These are phyloP conservation scores for Venustoraphidia nigricollis DNA, from an alignment of 2,888 invertebrate species.

Conservation along the genomic window DNA sequence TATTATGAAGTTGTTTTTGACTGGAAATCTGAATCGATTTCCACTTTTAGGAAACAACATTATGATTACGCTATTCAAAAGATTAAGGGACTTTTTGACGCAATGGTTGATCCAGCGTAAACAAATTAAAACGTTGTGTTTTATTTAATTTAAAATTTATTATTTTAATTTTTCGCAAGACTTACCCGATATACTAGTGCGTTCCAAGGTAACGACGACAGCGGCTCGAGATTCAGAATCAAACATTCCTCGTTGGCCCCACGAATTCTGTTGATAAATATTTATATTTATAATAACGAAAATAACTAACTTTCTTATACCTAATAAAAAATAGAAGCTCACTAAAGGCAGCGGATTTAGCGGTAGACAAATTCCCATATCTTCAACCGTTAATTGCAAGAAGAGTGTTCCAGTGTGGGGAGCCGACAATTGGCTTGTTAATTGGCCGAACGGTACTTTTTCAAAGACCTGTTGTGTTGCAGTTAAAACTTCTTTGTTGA, in stretches of 20 bases:
- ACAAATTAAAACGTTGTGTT: no score
- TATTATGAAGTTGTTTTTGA: no score
- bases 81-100: no score
- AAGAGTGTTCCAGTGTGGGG: conserved; percentile 80
- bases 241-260: conserved; percentile 47
- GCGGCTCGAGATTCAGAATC: conserved; percentile 76
- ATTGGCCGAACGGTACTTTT: conserved; percentile 63
- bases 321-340: conserved; percentile 12
- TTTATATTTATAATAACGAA: conserved; percentile 3
- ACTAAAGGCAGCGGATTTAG: conserved; percentile 66
- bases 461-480: conserved; percentile 62
- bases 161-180: not conserved
- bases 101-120: no score
- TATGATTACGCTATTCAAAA: no score
- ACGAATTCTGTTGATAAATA: conserved; percentile 30
- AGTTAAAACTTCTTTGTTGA: conserved; percentile 75
- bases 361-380: conserved; percentile 92
- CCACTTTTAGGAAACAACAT: no score
- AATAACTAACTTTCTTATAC: not conserved
- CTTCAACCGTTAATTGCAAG: conserved; percentile 86
- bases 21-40: no score
- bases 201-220: conserved; percentile 89
- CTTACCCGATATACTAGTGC: conserved; percentile 68
- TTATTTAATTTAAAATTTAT: not conserved
- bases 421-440: conserved; percentile 59